Evolutionary conservation across 2,888 invertebrate species (phyloP), one percentile per base, ranked within the genome.

Genomic region (Synanthedon formicaeformis): DNA sequence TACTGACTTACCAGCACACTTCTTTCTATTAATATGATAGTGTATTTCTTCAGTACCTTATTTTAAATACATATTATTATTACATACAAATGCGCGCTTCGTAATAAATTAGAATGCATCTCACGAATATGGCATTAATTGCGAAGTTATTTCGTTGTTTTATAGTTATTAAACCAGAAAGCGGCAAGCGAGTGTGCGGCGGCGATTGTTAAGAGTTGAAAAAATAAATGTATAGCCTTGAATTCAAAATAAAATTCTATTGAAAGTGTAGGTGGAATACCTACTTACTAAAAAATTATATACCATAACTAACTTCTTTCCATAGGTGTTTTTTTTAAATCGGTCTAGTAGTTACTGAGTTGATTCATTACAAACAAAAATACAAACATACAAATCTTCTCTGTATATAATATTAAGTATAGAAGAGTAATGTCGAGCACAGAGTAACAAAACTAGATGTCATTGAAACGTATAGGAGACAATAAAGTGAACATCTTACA

Each of bases 141-240:
- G 69, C 63, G 59, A 59, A 61, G 65, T 57, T 57, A 60, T 65
- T 65, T 67, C 65, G 66, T 62, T 57, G 59, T 60, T 60, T 62
- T 62, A 62, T 62, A 58, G 65, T 68, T 65, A 65, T 71, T 71
- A 75, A 75, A 69, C 72, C 79, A 80, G 81, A 81, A 81, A 82
- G 82, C 73, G 78, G 77, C 59, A 74, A 80, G 73, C 71, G 73
- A 72, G 53, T 58, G 58, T 56, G 53, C 53, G 55, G 58, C 56
- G 60, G 16, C 23, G 49, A 49, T 49, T 18, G 49, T 49, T 49
- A 49, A 12, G 12, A 23, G 8, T 58, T 57, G 57, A 59, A 57
- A 58, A 60, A 60, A 58, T 57, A 58, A 53, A 34, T 1, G 27
- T 8, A 13, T 45, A 45, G 45, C 45, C 45, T 45, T 45, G 45